A percentile compares a stretch with the other conserved stretches of the same genome.
Evolutionary conservation across 2,113 vertebrate genomes (phyloP).

Genomic region (Enhydra lutris): DNA sequence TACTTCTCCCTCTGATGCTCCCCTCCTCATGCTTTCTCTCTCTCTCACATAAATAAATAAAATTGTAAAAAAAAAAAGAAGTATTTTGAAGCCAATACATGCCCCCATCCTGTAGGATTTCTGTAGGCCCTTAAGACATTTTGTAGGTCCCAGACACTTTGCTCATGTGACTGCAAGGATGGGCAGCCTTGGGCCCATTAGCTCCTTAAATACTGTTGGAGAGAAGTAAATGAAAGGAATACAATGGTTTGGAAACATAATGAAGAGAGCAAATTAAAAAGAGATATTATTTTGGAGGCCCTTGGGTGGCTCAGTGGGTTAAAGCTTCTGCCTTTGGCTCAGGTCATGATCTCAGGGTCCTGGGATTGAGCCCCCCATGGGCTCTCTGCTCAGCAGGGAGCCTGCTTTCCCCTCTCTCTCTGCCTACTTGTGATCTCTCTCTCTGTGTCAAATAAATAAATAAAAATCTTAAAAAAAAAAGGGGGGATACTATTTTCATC

Average conservation of each 20-base stretch:
- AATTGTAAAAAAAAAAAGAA: not conserved
- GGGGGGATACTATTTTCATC: not conserved
- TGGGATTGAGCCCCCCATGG: too few relatives aligned
- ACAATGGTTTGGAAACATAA: not conserved
- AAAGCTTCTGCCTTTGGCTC: too few relatives aligned
- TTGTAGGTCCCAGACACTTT: not conserved
- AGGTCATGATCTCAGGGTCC: too few relatives aligned
- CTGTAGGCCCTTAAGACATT: not conserved
- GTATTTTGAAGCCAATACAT: not conserved
- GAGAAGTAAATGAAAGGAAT: not conserved
- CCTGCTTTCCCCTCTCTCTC: too few relatives aligned
- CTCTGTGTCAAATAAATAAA: too few relatives aligned
- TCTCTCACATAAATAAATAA: not conserved
- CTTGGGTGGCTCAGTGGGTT: too few relatives aligned
- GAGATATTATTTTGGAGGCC: not conserved
- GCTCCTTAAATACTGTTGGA: not conserved
- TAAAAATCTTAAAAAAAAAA: not conserved
- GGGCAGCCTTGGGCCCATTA: not conserved
- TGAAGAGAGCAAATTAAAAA: not conserved
- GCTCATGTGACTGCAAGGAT: not conserved
- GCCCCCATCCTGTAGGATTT: not conserved
- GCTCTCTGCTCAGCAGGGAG: too few relatives aligned
- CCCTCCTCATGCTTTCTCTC: not conserved
- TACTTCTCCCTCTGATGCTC: not conserved
- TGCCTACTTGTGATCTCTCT: too few relatives aligned